Evolutionary conservation across 2,113 vertebrate genomes (phyloP).

Genomic region (Symphodus melops): DNA sequence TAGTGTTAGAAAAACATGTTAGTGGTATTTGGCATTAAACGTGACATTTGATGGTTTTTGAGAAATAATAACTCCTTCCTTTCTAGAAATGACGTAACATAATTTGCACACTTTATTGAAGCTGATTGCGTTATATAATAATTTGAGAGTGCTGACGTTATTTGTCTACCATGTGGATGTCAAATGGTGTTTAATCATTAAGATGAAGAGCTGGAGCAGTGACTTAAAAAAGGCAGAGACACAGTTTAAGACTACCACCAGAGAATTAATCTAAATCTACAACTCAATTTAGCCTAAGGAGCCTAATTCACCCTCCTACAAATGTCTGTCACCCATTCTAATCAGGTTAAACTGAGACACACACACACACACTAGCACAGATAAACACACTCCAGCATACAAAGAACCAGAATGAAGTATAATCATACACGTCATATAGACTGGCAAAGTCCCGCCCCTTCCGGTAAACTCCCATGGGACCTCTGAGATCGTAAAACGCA

Average conservation of each 20-base stretch:
- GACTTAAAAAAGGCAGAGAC: neutral
- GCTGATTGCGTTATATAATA: neutral
- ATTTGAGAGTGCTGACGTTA: neutral
- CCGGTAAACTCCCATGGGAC: no score
- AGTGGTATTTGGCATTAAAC: no score
- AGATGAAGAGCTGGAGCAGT: neutral
- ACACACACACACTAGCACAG: neutral
- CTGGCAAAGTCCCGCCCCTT: no score
- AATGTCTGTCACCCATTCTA: slow-evolving; percentile 35
- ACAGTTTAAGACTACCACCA: neutral
- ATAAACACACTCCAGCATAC: slow-evolving; percentile 1
- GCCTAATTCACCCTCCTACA: slow-evolving; percentile 34
- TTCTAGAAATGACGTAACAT: neutral
- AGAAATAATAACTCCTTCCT: slow-evolving; percentile 9
- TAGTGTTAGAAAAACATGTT: no score
- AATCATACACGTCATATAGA: slow-evolving; percentile 1
- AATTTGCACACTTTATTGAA: neutral
- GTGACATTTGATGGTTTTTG: neutral
- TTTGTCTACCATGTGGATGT: neutral
- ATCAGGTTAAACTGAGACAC: slow-evolving; percentile 23
- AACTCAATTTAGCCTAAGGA: slow-evolving; percentile 35
- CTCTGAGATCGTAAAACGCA: no score
- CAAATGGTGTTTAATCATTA: neutral
- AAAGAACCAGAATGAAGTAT: slow-evolving; percentile 32
- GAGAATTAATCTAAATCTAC: slow-evolving; percentile 34